These are phyloP conservation scores for Caenorhabditis sp. DNA, from an alignment of 2,888 invertebrate species.

Conservation along the genomic window DNA sequence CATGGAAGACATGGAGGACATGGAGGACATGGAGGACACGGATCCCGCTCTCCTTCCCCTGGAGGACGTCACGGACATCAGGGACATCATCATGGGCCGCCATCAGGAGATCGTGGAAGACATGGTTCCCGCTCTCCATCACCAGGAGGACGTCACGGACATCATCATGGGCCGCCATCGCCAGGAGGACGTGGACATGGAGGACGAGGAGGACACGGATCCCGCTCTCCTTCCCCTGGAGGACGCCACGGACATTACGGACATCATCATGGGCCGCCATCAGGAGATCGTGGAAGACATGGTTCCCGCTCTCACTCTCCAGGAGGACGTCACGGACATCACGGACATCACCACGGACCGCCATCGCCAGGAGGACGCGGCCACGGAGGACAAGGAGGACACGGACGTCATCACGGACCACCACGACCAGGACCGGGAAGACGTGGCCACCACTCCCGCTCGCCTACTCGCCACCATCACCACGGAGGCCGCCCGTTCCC, in stretches of 20 bases:
- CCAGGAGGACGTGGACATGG: background rate
- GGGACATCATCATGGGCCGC: slow-evolving; percentile 13
- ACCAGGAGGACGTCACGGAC: background rate
- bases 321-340: background rate
- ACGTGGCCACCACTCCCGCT: slow-evolving; percentile 13
- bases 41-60: slow-evolving; percentile 10
- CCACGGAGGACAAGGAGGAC: slow-evolving; percentile 6
- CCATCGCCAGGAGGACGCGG: background rate
- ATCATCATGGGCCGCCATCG: slow-evolving; percentile 13
- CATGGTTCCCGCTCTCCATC: too few species aligned
- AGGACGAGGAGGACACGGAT: background rate
- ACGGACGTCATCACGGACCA: slow-evolving; percentile 24
- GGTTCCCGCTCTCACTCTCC: background rate
- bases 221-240: background rate
- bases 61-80: background rate
- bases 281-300: background rate
- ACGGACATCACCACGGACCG: background rate
- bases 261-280: slow-evolving; percentile 12
- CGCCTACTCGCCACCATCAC: slow-evolving; percentile 17
- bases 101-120: background rate
- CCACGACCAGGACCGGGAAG: slow-evolving; percentile 17
- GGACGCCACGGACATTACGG: background rate
- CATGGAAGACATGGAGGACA: too few species aligned
- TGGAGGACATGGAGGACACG: slow-evolving; percentile 13
- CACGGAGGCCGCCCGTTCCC: slow-evolving; percentile 15